Conservation (phyloP, 2,113 vertebrate species). For the Gopherus evgoodei region DNA sequence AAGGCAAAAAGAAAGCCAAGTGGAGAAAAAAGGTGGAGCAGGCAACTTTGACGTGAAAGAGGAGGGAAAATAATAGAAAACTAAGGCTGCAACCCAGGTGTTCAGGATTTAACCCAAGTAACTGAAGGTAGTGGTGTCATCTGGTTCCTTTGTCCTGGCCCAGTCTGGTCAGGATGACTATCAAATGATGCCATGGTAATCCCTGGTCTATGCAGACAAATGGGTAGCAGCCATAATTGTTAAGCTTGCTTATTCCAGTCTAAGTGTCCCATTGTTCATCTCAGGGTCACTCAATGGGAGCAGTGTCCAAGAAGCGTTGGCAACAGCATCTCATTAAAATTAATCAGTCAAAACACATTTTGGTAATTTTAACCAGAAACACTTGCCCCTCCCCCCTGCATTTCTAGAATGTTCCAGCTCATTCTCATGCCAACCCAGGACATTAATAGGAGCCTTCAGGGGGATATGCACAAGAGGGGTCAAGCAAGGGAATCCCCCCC, state of each 20-base stretch:
- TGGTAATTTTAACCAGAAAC: not conserved
- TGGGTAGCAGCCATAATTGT: too few species aligned
- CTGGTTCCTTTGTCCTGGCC: not conserved
- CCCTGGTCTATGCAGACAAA: not conserved
- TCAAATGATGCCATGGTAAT: not conserved
- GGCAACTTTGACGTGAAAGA: not conserved
- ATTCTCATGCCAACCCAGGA: not conserved
- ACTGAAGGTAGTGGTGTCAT: not conserved
- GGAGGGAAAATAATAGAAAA: not conserved
- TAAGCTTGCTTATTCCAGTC: not conserved
- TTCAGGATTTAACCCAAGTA: not conserved
- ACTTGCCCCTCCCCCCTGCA: not conserved
- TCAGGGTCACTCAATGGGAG: too few species aligned
- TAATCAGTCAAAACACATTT: not conserved
- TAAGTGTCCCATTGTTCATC: not conserved
- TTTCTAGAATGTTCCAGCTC: not conserved
- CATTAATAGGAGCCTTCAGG: not conserved
- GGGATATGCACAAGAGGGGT: too few species aligned
- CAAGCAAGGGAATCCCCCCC: too few species aligned
- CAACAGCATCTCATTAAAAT: not conserved
- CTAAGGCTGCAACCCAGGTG: not conserved
- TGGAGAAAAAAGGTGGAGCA: not conserved
- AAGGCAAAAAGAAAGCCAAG: not conserved
- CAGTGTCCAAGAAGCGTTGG: not conserved
- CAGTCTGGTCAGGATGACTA: not conserved